phyloP scores from a whole-genome alignment of 2,888 invertebrate genomes.

The Rhingia campestris region DNA sequence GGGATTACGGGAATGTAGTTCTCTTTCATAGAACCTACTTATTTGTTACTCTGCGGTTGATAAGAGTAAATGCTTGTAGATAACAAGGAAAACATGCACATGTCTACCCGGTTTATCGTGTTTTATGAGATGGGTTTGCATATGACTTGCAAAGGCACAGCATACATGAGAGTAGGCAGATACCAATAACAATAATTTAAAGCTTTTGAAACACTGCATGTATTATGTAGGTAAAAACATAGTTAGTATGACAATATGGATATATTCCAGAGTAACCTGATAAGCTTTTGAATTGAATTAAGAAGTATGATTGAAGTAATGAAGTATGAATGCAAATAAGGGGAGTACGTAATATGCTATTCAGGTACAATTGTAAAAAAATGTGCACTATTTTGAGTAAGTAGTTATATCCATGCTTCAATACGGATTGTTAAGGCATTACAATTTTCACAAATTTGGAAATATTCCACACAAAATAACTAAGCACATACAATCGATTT shows the following conservation, averaged over 20 bases:
- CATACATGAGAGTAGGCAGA: slow-evolving; percentile 4
- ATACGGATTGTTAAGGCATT: too few relatives aligned
- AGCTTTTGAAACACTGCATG: slow-evolving; percentile 21
- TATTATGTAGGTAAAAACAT: slow-evolving; percentile 1
- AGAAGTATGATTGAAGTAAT: too few relatives aligned
- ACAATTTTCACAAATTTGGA: too few relatives aligned
- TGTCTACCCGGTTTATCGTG: slow-evolving; percentile 36
- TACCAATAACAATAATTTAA: not conserved
- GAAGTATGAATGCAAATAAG: too few relatives aligned
- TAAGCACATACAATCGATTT: too few relatives aligned
- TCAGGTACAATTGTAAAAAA: too few relatives aligned
- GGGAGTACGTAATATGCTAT: too few relatives aligned
- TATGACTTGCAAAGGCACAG: not conserved
- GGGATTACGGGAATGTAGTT: not conserved
- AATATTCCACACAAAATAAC: too few relatives aligned
- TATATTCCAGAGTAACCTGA: not conserved
- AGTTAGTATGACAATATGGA: not conserved
- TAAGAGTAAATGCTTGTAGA: slow-evolving; percentile 23
- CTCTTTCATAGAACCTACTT: not conserved
- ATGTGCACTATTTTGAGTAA: too few relatives aligned
- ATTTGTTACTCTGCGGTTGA: not conserved
- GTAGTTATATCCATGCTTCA: too few relatives aligned
- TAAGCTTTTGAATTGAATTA: too few relatives aligned
- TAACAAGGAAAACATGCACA: slow-evolving; percentile 28
- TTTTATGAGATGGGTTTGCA: slow-evolving; percentile 16